Percentiles rank a stretch among this genome's conserved stretches.
Conservation (phyloP, 2,888 invertebrate species). For the Branchellion lobata region DNA sequence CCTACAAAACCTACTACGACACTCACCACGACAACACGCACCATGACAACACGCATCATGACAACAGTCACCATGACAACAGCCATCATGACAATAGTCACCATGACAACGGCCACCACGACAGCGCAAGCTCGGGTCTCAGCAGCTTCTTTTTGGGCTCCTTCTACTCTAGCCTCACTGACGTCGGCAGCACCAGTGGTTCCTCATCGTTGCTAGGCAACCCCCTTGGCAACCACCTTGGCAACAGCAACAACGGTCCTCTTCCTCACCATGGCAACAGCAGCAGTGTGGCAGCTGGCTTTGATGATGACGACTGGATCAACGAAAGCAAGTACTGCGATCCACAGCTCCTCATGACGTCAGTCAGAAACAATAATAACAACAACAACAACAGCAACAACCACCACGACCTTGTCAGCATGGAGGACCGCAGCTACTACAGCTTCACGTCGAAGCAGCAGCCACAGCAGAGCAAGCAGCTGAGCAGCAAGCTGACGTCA, state of each 20-base stretch:
- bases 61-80: no score
- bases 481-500: neutral
- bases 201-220: constrained; percentile 2
- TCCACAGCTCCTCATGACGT: constrained; percentile 14
- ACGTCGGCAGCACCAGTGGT: constrained; percentile 5
- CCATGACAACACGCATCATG: no score
- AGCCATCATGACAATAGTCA: no score
- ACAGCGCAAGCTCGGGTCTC: neutral
- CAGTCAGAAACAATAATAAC: no score
- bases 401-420: neutral
- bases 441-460: constrained; percentile 19
- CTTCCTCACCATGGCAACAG: neutral
- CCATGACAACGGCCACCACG: no score
- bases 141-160: constrained; percentile 34
- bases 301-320: constrained; percentile 41
- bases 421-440: neutral
- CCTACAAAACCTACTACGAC: constrained; percentile 36
- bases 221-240: neutral
- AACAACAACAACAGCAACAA: neutral
- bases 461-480: constrained; percentile 17
- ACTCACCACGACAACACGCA: neutral
- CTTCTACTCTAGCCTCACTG: constrained; percentile 34
- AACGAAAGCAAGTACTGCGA: constrained; percentile 43
- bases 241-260: neutral
- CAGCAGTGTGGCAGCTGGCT: neutral